Evolutionary conservation across 2,113 vertebrate species (phyloP).

Genomic region (Daphoenositta chrysoptera): DNA sequence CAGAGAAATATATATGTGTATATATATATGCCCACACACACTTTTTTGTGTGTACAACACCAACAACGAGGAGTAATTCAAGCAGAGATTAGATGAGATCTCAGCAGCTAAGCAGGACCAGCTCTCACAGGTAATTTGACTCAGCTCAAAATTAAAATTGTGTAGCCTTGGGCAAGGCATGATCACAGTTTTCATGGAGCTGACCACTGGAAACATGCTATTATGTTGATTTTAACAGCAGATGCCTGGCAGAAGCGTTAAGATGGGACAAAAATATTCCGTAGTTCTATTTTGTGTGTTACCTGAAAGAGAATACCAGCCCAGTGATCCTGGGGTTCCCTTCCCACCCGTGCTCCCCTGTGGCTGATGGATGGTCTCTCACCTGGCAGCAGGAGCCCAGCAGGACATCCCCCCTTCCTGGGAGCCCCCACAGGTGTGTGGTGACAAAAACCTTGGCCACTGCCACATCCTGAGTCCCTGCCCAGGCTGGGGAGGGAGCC

Average conservation of each 20-base stretch:
- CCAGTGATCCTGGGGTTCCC: background rate
- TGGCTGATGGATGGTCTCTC: background rate
- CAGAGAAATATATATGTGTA: too few relatives aligned
- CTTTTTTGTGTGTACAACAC: background rate
- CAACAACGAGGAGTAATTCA: background rate
- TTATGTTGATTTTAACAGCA: background rate
- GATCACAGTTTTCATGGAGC: background rate
- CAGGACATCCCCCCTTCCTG: background rate
- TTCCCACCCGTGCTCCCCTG: background rate
- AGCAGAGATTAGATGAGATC: background rate
- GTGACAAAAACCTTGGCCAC: background rate
- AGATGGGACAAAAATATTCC: background rate
- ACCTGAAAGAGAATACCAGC: background rate
- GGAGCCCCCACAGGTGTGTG: too few relatives aligned
- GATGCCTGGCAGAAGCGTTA: background rate
- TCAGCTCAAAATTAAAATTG: background rate
- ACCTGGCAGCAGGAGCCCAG: background rate
- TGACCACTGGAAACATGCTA: background rate
- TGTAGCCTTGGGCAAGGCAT: background rate
- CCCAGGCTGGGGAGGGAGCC: background rate
- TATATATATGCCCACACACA: rapidly evolving
- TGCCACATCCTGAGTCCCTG: background rate
- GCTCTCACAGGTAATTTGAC: background rate
- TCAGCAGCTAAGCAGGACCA: background rate
- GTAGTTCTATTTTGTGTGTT: background rate